Evolutionary conservation across 2,888 invertebrate genomes (phyloP), one percentile per base, ranked within the genome.

Genomic region (Lasioglossum marginatum): DNA sequence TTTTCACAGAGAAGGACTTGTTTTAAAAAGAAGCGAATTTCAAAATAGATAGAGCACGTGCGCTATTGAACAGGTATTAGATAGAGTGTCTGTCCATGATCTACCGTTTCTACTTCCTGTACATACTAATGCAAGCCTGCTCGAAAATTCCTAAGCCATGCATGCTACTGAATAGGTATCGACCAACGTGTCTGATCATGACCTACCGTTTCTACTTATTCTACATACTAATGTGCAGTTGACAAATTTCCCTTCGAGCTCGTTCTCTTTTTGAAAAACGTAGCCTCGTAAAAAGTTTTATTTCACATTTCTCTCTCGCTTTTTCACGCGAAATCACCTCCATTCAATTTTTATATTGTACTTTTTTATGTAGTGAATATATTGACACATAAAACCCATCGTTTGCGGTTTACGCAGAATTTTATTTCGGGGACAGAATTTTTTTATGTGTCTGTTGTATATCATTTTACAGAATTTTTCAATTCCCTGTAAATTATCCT

Each of bases 111-210:
- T 31, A 31, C 63, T 63, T 63, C 63, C 63, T 63, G 27, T 31
- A 63, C 63, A 63, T 63, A 63, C 63, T 63, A 63, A 63, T 63
- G 63, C 31, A 63, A 14, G 27, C 19, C 45, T 43, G 40, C 43
- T 43, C 23, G 72, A 72, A 72, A 72, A 45, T 72, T 72, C 45
- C 63, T 63, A 63, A 63, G 63, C 6, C 63, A 63, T 16, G 63
- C 31, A 16, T 63, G 63, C 63, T 16, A 63, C 63, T 16, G 63
- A 27, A 31, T 31, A 5, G 63, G 5, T 63, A 63, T 63, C 63
- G 63, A 63, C 63, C 63, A 52, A 10, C 52, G 23, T 63, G 63
- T 63, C 63, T 31, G 63, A 63, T 63, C 63, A 63, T 63, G 63
- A 63, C 31, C 31, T 63, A 63, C 63, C 31, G 63, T 63, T 63